Conservation (phyloP, 2,797 vertebrate genomes). For the Simalia tracyae region DNA sequence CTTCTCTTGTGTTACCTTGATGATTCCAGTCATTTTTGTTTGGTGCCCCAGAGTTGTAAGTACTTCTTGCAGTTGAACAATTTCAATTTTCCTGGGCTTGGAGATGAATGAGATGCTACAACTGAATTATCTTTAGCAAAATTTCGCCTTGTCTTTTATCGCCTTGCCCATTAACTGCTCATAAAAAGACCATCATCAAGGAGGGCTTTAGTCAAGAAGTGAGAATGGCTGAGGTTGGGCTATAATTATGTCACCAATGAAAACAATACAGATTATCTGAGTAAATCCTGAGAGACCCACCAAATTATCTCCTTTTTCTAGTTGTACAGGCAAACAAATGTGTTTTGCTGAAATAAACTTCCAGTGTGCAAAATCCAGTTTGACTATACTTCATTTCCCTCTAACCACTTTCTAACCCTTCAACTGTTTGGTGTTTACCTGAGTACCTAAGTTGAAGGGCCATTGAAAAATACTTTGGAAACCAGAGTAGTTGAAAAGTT, state of each 20-base stretch:
- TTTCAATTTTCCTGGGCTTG: not conserved
- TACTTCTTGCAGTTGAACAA: slow-evolving; percentile 35
- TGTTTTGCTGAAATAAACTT: not conserved
- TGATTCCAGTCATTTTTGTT: slow-evolving; percentile 82
- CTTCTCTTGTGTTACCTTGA: slow-evolving; percentile 80
- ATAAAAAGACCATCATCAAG: not conserved
- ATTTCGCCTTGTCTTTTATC: not conserved
- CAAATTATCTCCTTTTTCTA: not conserved
- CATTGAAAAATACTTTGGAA: not conserved
- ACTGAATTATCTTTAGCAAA: not conserved
- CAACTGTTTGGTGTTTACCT: not conserved
- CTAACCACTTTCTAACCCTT: too few species aligned
- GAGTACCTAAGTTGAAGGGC: not conserved
- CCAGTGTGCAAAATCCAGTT: not conserved
- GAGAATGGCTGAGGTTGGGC: not conserved
- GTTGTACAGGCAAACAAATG: not conserved
- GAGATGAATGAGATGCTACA: not conserved
- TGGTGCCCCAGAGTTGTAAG: slow-evolving; percentile 89
- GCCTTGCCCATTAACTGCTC: not conserved
- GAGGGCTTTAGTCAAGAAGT: not conserved
- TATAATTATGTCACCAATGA: too few species aligned
- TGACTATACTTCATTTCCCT: not conserved
- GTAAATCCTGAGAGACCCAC: not conserved
- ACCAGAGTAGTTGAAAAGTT: not conserved
- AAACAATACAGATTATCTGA: not conserved